Evolutionary conservation across 2,888 invertebrate genomes (phyloP).

Genomic region (Spodoptera littoralis): DNA sequence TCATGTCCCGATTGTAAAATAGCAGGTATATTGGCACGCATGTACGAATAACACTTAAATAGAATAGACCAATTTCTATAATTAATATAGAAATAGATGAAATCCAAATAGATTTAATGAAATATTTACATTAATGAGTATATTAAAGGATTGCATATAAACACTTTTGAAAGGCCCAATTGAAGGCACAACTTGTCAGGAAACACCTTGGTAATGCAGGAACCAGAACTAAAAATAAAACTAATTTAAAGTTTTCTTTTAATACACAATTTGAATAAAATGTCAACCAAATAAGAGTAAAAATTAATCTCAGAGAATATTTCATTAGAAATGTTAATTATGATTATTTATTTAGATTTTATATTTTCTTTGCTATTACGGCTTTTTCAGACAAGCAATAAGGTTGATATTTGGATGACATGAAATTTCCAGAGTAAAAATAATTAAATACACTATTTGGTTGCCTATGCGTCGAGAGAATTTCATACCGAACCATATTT

Average conservation of each 20-base stretch:
- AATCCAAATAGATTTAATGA: conserved; percentile 33
- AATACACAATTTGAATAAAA: conserved; percentile 6
- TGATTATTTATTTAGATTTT: neutral
- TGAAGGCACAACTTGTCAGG: too few species aligned
- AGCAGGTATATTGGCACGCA: conserved; percentile 28
- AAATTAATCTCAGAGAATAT: conserved; percentile 18
- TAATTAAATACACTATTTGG: neutral
- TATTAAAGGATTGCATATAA: neutral
- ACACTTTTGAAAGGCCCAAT: too few species aligned
- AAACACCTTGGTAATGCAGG: too few species aligned
- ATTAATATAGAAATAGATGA: conserved; percentile 36
- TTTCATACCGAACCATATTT: conserved; percentile 8
- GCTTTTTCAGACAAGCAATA: too few species aligned
- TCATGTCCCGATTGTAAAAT: conserved; percentile 19
- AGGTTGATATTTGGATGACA: too few species aligned
- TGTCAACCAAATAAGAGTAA: conserved; percentile 17
- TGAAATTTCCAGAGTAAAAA: too few species aligned
- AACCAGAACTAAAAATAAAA: too few species aligned
- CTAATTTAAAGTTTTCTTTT: too few species aligned
- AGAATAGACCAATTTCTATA: conserved; percentile 48
- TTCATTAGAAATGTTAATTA: conserved; percentile 15
- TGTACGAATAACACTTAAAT: conserved; percentile 24
- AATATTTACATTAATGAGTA: conserved; percentile 1
- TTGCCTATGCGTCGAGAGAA: conserved; percentile 7
- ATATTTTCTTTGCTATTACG: neutral